Percentiles rank a stretch among this genome's conserved stretches.
These are phyloP conservation scores for Eupelmus urozonus DNA, from an alignment of 2,888 invertebrate species.

Conservation along the genomic window DNA sequence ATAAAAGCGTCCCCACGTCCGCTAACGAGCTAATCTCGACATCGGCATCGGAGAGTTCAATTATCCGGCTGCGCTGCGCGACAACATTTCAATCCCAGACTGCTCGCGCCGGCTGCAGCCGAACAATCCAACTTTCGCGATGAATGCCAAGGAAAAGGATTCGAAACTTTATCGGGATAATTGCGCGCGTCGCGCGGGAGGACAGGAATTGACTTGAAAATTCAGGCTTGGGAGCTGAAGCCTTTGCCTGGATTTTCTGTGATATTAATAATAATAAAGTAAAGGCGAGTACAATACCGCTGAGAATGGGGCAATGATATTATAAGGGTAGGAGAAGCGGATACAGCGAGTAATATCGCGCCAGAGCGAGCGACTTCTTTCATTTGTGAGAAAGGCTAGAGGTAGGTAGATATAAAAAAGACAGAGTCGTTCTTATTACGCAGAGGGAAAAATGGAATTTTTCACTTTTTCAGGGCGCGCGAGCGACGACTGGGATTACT, in stretches of 20 bases:
- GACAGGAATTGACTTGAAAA: neutral
- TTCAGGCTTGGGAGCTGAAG: neutral
- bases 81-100: constrained; percentile 13
- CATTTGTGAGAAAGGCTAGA: neutral
- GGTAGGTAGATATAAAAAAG: no score
- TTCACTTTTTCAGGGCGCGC: constrained; percentile 19
- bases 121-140: constrained; percentile 30
- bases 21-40: constrained; percentile 8
- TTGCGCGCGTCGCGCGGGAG: neutral
- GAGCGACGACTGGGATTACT: neutral
- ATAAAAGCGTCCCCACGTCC: neutral
- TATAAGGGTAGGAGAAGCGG: neutral
- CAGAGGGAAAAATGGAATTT: constrained; percentile 7
- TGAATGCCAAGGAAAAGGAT: constrained; percentile 12
- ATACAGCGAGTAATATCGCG: neutral
- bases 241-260: neutral
- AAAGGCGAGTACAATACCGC: no score
- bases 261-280: no score
- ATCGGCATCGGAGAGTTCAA: neutral
- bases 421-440: neutral
- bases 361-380: neutral
- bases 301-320: neutral
- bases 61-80: neutral
- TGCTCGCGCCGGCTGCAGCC: no score
- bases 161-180: constrained; percentile 4